Conservation (phyloP, 2,797 vertebrate genomes). For the Jordanella pulchra region DNA sequence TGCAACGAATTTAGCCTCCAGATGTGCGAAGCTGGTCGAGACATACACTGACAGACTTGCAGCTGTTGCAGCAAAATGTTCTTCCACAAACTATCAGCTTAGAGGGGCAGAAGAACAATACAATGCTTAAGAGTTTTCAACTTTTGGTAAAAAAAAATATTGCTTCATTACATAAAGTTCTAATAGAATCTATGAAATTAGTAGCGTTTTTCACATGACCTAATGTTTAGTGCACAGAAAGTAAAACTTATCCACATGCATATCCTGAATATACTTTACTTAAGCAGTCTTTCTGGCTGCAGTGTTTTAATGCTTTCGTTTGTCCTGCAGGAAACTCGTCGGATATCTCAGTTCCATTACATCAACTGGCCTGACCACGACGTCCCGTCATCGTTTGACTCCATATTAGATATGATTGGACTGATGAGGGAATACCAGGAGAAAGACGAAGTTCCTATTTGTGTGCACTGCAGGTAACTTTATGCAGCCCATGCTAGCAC, state of each 20-base stretch:
- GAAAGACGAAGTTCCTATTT: conserved; percentile 92
- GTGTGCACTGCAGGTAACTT: conserved; percentile 73
- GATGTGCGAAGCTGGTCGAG: not conserved
- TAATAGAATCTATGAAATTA: not conserved
- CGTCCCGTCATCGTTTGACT: conserved; percentile 97
- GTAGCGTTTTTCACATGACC: not conserved
- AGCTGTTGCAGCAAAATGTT: not conserved
- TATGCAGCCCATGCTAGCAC: not conserved
- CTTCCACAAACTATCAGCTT: not conserved
- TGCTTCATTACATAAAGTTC: not conserved
- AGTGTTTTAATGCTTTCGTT: not conserved
- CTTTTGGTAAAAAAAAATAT: not conserved
- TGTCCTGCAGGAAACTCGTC: conserved; percentile 85
- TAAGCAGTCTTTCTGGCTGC: not conserved
- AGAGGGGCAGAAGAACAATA: not conserved
- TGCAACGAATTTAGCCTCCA: not conserved
- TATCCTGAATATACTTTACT: not conserved
- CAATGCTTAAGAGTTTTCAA: not conserved
- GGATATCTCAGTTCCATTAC: conserved; percentile 96
- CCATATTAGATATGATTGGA: conserved; percentile 98
- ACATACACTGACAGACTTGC: not conserved
- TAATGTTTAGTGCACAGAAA: too few species aligned
- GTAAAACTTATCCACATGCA: not conserved
- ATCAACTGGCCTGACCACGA: conserved; percentile 99
- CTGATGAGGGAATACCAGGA: conserved; percentile 96